Evolutionary conservation across 2,113 vertebrate species (phyloP).

Genomic region (Amblyornis subalaris): DNA sequence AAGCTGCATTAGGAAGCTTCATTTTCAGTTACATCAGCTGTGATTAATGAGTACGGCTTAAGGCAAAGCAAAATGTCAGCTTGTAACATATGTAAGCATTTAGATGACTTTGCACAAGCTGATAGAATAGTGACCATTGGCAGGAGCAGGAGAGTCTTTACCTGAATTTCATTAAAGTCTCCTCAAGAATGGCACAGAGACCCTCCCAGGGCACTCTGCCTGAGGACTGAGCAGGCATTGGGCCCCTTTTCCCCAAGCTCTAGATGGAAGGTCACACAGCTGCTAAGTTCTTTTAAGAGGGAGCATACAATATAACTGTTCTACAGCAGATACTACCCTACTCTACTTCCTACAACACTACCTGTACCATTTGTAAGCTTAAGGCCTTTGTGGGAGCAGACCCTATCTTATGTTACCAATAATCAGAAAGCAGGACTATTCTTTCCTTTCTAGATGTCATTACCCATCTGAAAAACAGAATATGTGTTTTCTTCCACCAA

Average conservation of each 20-base stretch:
- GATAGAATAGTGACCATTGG: rapidly evolving
- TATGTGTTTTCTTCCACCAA: background rate
- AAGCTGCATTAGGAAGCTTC: background rate
- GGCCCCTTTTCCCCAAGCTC: background rate
- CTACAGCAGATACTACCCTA: background rate
- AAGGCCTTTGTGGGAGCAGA: background rate
- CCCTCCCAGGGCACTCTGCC: background rate
- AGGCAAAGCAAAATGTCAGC: background rate
- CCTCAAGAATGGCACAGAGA: background rate
- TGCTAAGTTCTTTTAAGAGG: background rate
- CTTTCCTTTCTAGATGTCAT: background rate
- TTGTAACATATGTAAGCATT: background rate
- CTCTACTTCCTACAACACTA: background rate
- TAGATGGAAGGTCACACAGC: background rate
- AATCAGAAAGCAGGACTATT: background rate
- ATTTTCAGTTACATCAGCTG: background rate
- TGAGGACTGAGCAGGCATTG: background rate
- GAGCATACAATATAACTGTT: background rate
- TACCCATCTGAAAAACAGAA: background rate
- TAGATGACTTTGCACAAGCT: background rate
- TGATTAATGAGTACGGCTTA: background rate
- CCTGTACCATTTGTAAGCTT: background rate
- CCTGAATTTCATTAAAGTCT: background rate
- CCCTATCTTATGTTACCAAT: background rate
- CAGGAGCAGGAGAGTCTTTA: background rate